These are phyloP conservation scores for Hecatera dysodea DNA, from an alignment of 2,888 invertebrate genomes.

Conservation along the genomic window DNA sequence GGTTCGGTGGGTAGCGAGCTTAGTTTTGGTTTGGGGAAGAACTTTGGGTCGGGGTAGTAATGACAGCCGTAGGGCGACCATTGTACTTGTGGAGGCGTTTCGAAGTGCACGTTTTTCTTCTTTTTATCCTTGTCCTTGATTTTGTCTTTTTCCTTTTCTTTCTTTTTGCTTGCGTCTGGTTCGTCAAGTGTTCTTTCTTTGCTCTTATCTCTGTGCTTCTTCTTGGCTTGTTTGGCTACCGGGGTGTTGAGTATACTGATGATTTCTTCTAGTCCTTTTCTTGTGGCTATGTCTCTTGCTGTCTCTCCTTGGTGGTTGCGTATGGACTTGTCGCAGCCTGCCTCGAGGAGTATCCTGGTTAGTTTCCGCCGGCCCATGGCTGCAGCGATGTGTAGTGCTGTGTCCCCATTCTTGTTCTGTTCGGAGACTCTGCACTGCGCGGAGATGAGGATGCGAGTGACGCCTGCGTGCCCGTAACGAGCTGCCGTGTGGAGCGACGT, in stretches of 20 bases:
- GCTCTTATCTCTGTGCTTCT: constrained; percentile 86
- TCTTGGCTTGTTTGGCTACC: constrained; percentile 85
- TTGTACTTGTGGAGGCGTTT: constrained; percentile 87
- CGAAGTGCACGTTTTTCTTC: constrained; percentile 91
- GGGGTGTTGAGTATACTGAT: constrained; percentile 93
- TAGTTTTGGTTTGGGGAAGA: constrained; percentile 96
- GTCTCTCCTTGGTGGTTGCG: constrained; percentile 97
- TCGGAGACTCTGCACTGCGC: constrained; percentile 96
- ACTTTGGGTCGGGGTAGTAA: constrained; percentile 96
- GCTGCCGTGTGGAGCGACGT: constrained; percentile 98
- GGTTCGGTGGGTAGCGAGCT: constrained; percentile 97
- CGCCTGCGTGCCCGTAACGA: constrained; percentile 98
- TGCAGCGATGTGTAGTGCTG: constrained; percentile 97
- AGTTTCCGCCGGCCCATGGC: constrained; percentile 98
- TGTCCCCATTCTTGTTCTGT: constrained; percentile 99
- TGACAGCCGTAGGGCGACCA: constrained; percentile 98
- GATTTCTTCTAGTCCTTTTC: constrained; percentile 97
- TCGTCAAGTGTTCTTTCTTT: constrained; percentile 90
- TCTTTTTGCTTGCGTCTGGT: constrained; percentile 85
- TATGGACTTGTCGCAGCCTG: constrained; percentile 93
- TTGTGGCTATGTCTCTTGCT: constrained; percentile 96
- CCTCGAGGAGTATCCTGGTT: constrained; percentile 96
- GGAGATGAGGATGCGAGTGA: constrained; percentile 97
- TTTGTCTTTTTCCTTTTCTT: constrained; percentile 85
- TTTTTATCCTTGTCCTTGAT: constrained; percentile 85